These are phyloP conservation scores for Troides aeacus DNA, from an alignment of 2,888 invertebrate genomes.

Conservation along the genomic window DNA sequence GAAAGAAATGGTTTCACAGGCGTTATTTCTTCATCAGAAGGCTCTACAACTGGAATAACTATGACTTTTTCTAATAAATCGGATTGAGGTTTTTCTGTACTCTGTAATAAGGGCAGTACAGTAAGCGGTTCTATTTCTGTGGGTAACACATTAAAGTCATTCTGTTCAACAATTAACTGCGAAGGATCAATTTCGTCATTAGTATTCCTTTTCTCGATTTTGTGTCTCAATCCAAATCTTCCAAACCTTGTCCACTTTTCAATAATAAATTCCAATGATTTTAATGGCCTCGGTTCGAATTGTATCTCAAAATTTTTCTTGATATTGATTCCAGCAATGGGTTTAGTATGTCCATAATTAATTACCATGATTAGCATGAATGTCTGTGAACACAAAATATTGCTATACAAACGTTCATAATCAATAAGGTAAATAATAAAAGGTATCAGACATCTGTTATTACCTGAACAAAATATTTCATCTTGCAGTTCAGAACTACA, in stretches of 20 bases:
- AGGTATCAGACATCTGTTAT: not conserved
- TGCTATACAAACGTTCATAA: not conserved
- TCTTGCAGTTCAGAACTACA: conserved; percentile 15
- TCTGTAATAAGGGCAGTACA: not conserved
- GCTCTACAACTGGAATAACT: conserved; percentile 26
- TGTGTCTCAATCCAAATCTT: conserved; percentile 24
- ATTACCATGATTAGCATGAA: conserved; percentile 35
- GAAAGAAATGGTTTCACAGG: conserved; percentile 16
- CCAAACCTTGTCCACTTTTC: conserved; percentile 27
- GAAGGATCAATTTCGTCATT: not conserved
- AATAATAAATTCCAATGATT: conserved; percentile 25
- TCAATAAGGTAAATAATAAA: not conserved
- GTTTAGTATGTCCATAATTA: conserved; percentile 28
- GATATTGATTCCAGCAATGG: conserved; percentile 39
- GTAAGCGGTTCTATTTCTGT: conserved; percentile 8
- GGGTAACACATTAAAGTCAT: conserved; percentile 19
- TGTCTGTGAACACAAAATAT: conserved; percentile 36
- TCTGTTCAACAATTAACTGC: conserved; percentile 7
- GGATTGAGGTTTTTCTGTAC: conserved; percentile 5
- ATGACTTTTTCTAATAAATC: conserved; percentile 15
- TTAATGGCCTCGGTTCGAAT: conserved; percentile 19
- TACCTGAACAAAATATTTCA: conserved; percentile 26
- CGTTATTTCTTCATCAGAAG: conserved; percentile 10
- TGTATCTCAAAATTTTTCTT: conserved; percentile 51
- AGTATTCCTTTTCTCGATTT: conserved; percentile 22